Base-by-base conservation (phyloP, 2,113 vertebrate genomes). In the Centropus bengalensis region DNA sequence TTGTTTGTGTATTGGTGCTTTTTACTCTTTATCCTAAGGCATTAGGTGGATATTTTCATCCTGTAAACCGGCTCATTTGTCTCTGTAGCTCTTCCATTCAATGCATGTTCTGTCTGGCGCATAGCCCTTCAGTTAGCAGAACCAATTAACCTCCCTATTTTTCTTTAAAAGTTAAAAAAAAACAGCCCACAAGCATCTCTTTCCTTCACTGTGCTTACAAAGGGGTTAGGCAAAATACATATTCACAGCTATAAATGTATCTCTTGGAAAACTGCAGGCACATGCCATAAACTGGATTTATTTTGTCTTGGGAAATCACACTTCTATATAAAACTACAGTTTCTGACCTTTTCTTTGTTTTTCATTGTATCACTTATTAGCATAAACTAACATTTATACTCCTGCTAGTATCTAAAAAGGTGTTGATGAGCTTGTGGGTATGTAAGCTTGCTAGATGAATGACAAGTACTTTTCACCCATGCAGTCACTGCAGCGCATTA, bases 81-180 rank as follows among this genome's bases (percentile, higher is more conserved):
- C 83, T 96, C 81, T 88, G 86, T 93, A 94, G 55, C 44, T 86
- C 77, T 93, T 93, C 86, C 33, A 58, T 86, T 97, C 90, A 92
- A 18, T 91, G 85, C 45, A 13, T 74, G 59, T 47, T 93, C 54
- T 78, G 71, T 45, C 75, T 97, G 88, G 77, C 76, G 17, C 44
- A 51, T 55, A 89, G 84, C 95, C 94, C 86, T 93, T 91, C 88
- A 89, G 66, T 91, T 91, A 95, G 84, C 44, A 86, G 94, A 97
- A 85, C 67, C 91, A 97, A 98, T 97, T 97, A 97, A 96, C 94
- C 91, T 94, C 78, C 62, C 82, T 94, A 91, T 92, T 93, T 62
- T 96, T 82, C 71, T 95, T 87, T 91, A 93, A 93, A 94, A 95
- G 88, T 87, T 18, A 49, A 79, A 82, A 82, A 82, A 88, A 81